Base-by-base conservation (phyloP, 2,797 vertebrate species). In the Sebastes itinus region DNA sequence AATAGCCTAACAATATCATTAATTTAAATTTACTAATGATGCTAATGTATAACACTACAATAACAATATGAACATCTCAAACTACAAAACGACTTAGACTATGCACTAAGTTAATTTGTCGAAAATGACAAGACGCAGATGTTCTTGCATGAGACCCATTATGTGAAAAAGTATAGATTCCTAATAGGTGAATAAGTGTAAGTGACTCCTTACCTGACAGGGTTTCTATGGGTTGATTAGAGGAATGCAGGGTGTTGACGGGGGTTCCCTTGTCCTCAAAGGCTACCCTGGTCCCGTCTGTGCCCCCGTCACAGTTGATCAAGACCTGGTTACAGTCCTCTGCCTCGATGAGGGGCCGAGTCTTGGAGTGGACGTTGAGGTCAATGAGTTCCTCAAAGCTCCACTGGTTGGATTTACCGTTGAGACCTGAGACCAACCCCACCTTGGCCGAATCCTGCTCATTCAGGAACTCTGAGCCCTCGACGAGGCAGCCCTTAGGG, bases 331-430 rank as follows among this genome's bases (percentile, higher is more conserved):
- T 92, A 84, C 91, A 91, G 87, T 86, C 93, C 23, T 88, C 92
- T 6, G 94, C 84, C 91, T 95, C 86, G 13, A 95, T 90, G 80
- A 94, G 94, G 67, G 96, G 94, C 0, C 88, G 94, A 60, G 85
- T 92, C 94, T 96, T 95, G 75, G 96, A 84, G 90, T 96, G 95
- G 32, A 95, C 92, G 56, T 93, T 95, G 78, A 96, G 46, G 27
- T 97, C 97, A 67, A 96, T 96, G 49, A 96, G 91, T 78, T 97
- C 96, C 85, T 97, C 96, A 20, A 96, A 96, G 84, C 94, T 95
- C 97, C 97, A 97, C 0, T 95, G 90, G 59, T 91, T 94, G 61
- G 97, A 88, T 92, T 96, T 97, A 5, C 97, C 95, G 2, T 96
- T 97, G 30, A 96, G 88, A 58, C 94, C 96, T 1, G 91, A 90